Evolutionary conservation across 2,797 vertebrate genomes (phyloP).

Genomic region (Lerista edwardsae): DNA sequence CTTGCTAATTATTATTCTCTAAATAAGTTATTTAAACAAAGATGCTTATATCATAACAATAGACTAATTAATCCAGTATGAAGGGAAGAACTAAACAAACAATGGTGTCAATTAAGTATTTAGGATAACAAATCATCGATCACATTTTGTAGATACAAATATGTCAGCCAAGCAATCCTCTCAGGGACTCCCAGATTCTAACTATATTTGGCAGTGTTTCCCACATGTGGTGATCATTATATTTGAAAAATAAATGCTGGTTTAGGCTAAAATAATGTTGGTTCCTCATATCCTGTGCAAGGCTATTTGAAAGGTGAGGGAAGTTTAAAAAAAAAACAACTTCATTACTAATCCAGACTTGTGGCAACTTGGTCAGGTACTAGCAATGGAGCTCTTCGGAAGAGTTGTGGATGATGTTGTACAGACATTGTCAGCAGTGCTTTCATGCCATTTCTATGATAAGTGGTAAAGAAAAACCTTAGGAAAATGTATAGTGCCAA

Average conservation of each 20-base stretch:
- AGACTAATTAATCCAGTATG: neutral
- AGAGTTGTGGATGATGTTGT: neutral
- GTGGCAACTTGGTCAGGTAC: neutral
- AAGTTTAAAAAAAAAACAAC: neutral
- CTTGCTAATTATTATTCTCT: slow-evolving; percentile 24
- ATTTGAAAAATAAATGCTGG: neutral
- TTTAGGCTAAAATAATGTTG: slow-evolving; percentile 9
- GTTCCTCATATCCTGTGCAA: neutral
- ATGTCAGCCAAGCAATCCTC: neutral
- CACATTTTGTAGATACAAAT: neutral
- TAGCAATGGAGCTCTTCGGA: neutral
- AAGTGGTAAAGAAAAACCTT: neutral
- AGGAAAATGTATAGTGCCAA: neutral
- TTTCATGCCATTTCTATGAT: neutral
- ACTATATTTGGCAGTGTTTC: neutral
- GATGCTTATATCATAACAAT: neutral
- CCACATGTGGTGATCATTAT: neutral
- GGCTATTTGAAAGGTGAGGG: neutral
- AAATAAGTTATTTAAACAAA: slow-evolving; percentile 16
- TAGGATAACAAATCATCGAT: slow-evolving; percentile 10
- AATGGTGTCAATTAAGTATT: neutral
- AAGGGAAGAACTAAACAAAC: neutral
- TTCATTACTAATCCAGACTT: neutral
- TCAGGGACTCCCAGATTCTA: neutral
- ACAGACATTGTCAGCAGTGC: too few relatives aligned